phyloP scores from a whole-genome alignment of 1,140 invertebrate genomes.

The Atta colombica region DNA sequence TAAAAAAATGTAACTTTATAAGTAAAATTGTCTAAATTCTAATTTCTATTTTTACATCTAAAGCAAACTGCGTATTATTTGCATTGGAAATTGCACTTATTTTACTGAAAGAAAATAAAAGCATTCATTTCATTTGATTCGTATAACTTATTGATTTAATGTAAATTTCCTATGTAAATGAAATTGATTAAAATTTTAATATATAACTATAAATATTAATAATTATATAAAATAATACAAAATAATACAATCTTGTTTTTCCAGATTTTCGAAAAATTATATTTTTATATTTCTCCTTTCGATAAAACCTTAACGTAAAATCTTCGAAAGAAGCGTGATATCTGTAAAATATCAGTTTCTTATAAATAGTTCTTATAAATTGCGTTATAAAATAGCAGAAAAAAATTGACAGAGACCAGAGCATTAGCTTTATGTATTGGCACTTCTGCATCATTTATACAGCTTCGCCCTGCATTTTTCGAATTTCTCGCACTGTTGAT shows the following conservation, averaged over 20 bases:
- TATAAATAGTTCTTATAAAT: constrained; percentile 20
- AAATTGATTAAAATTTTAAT: not conserved
- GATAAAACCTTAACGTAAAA: not conserved
- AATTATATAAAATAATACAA: not conserved
- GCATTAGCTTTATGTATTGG: not conserved
- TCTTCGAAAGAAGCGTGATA: not conserved
- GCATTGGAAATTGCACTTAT: too few species aligned
- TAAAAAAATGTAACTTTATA: not conserved
- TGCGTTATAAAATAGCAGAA: constrained; percentile 20
- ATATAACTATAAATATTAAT: not conserved
- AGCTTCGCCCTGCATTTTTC: constrained; percentile 12
- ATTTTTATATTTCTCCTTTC: not conserved
- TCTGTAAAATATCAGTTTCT: constrained; percentile 1
- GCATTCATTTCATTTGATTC: too few species aligned
- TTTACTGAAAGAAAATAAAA: too few species aligned
- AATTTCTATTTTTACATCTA: not conserved
- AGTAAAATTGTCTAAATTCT: not conserved
- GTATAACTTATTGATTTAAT: not conserved
- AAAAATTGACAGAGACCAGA: not conserved
- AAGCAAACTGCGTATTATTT: too few species aligned
- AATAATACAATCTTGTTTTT: not conserved
- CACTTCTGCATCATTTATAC: not conserved
- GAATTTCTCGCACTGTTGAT: constrained; percentile 41
- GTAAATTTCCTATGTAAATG: not conserved
- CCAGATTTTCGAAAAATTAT: not conserved